A percentile compares a stretch with the other conserved stretches of the same genome.
phyloP scores from a whole-genome alignment of 2,888 invertebrate genomes.

The Sarcophaga caerulescens region DNA sequence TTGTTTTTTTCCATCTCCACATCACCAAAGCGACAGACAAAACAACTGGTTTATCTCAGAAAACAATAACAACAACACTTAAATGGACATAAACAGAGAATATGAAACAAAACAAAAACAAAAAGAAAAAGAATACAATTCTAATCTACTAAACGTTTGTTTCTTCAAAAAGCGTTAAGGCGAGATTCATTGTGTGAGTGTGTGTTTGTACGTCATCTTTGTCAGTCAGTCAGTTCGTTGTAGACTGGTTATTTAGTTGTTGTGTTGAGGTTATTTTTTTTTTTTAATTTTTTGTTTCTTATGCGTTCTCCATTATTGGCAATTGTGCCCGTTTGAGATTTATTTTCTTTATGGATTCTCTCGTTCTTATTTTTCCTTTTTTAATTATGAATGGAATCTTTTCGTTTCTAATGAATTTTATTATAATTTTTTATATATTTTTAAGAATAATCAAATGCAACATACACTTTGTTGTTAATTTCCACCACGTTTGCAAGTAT shows the following conservation, averaged over 20 bases:
- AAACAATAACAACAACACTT: slow-evolving; percentile 19
- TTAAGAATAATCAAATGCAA: background rate
- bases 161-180: background rate
- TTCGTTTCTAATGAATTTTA: slow-evolving; percentile 18
- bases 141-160: slow-evolving; percentile 31
- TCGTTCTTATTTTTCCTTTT: background rate
- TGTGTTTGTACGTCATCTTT: background rate
- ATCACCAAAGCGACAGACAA: slow-evolving; percentile 23
- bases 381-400: slow-evolving; percentile 23
- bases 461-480: background rate
- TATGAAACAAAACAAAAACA: background rate
- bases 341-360: background rate
- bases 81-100: background rate
- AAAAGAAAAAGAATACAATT: slow-evolving; percentile 1
- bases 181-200: background rate
- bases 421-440: background rate
- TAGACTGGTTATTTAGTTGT: slow-evolving; percentile 32
- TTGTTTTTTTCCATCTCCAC: slow-evolving; percentile 23
- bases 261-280: background rate
- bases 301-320: slow-evolving; percentile 33
- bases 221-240: background rate
- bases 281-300: slow-evolving; percentile 19
- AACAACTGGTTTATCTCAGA: slow-evolving; percentile 51
- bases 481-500: slow-evolving; percentile 9
- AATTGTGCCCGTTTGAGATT: slow-evolving; percentile 44